These are phyloP conservation scores for Caenorhabditis sp. DNA, from an alignment of 2,888 invertebrate species.

Conservation along the genomic window DNA sequence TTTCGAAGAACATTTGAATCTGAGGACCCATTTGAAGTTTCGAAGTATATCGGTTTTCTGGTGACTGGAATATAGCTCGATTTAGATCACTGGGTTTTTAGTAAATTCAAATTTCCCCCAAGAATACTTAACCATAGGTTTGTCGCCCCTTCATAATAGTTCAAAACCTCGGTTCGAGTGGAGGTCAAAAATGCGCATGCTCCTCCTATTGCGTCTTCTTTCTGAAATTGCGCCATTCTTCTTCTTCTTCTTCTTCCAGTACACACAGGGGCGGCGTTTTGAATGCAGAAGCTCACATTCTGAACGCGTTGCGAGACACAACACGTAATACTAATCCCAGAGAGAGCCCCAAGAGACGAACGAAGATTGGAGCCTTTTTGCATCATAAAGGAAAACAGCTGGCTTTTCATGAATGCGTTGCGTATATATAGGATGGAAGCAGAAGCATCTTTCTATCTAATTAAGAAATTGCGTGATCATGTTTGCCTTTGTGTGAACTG, in stretches of 20 bases:
- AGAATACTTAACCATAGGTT: background rate
- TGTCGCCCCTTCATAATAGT: background rate
- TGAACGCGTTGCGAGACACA: slow-evolving; percentile 1
- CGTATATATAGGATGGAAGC: background rate
- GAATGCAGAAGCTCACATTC: slow-evolving; percentile 22
- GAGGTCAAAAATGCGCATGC: slow-evolving; percentile 48
- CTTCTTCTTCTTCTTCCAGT: background rate
- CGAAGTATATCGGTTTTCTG: no score
- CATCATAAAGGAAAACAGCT: slow-evolving; percentile 56
- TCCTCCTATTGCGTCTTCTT: background rate
- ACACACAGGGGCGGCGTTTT: slow-evolving; percentile 41
- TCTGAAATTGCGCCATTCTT: slow-evolving; percentile 5
- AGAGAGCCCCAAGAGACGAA: background rate
- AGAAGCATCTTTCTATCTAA: slow-evolving; percentile 34
- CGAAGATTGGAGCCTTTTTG: slow-evolving; percentile 38
- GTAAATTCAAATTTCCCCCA: background rate
- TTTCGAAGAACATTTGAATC: no score
- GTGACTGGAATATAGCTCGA: background rate
- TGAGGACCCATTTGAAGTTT: no score
- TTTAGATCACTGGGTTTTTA: no score
- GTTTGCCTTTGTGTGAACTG: background rate
- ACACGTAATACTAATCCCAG: slow-evolving; percentile 41
- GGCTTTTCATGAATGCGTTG: slow-evolving; percentile 17
- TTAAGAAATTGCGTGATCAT: slow-evolving; percentile 17
- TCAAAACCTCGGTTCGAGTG: background rate